Evolutionary conservation across 2,113 vertebrate genomes (phyloP).

Genomic region (Pteruthius melanotis): DNA sequence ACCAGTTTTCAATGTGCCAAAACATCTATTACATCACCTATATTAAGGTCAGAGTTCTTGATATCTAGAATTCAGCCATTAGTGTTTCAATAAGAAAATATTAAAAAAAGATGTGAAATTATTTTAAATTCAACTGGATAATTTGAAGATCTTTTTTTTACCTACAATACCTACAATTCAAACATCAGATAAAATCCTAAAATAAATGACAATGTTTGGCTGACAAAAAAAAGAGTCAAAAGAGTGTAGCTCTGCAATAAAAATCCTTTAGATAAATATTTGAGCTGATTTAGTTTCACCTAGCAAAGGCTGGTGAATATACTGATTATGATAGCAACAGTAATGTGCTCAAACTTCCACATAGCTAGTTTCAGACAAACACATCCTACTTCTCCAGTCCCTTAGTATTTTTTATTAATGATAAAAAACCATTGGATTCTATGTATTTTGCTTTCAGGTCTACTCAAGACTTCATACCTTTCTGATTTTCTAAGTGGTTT

Average conservation of each 20-base stretch:
- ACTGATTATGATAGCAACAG: background rate
- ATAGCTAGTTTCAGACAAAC: background rate
- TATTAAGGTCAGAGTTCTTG: background rate
- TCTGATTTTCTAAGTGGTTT: background rate
- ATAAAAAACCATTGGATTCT: background rate
- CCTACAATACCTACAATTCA: background rate
- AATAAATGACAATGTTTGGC: background rate
- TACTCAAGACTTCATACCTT: background rate
- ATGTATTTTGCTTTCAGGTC: background rate
- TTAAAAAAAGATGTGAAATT: background rate
- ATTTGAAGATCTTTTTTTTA: background rate
- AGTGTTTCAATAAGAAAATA: background rate
- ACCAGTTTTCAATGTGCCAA: background rate
- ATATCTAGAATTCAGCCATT: background rate
- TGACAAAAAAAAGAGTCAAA: background rate
- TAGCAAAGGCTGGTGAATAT: background rate
- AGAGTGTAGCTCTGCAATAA: background rate
- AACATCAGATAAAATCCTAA: background rate
- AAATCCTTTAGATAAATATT: background rate
- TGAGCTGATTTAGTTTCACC: background rate
- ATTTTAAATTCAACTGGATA: background rate
- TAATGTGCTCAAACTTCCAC: background rate
- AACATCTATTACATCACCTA: background rate
- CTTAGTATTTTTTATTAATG: background rate
- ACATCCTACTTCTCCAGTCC: background rate